Evolutionary conservation across 2,888 invertebrate genomes (phyloP), one percentile per base, ranked within the genome.

Genomic region (Pasiphila rectangulata): DNA sequence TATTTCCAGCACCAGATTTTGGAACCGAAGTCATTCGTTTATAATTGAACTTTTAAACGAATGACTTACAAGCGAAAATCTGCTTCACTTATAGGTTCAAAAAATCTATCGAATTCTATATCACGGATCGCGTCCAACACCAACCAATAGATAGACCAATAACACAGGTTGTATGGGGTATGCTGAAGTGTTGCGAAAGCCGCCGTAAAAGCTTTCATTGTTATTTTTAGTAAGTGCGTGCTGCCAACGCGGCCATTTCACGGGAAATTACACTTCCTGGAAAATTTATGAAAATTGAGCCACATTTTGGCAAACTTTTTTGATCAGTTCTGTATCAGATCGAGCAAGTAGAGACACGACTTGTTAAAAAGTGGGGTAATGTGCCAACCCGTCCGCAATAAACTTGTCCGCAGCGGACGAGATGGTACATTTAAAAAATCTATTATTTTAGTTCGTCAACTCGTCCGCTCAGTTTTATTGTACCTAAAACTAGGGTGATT

Each of bases 81-180:
- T 4, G 94, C 91, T 49, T 94, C 92, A 32, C 92, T 90, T 1
- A 98, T 75, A 0, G 96, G 95, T 34, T 94, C 94, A 0, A 95
- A 87, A 74, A 98, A 97, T 65, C 94, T 93, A 49, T 96, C 95
- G 78, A 98, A 98, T 74, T 98, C 98, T 74, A 98, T 93, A 56
- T 98, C 96, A 41, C 93, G 92, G 81, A 99, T 92, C 0, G 98
- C 98, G 56, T 94, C 93, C 20, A 98, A 83, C 3, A 99, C 95
- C n/a, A n/a, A n/a, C n/a, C n/a, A n/a, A n/a, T n/a, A n/a, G n/a
- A n/a, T n/a, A n/a, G n/a, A n/a, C n/a, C n/a, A n/a, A n/a, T n/a
- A n/a, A n/a, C n/a, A n/a, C n/a, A n/a, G n/a, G n/a, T n/a, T n/a
- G n/a, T n/a, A n/a, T n/a, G n/a, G n/a, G n/a, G n/a, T n/a, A n/a